phyloP scores from a whole-genome alignment of 2,797 vertebrate species.

The Tiaroga cobitis region DNA sequence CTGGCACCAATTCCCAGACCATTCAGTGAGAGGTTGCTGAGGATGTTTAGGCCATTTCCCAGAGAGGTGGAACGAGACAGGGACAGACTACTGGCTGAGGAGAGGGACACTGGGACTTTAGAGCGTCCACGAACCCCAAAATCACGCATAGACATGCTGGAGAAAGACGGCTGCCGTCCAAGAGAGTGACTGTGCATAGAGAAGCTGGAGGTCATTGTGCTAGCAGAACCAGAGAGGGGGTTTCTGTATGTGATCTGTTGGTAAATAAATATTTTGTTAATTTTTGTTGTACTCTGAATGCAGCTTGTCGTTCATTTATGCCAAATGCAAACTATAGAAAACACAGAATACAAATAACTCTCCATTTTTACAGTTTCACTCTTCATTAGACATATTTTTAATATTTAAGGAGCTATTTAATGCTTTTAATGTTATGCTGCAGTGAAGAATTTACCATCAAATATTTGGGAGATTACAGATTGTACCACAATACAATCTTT shows the following conservation, averaged over 20 bases:
- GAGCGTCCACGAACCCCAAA: conserved; percentile 70
- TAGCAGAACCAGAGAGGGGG: conserved; percentile 46
- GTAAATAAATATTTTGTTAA: conserved; percentile 15
- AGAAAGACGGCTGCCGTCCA: conserved; percentile 76
- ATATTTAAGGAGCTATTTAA: not conserved
- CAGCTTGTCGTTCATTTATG: not conserved
- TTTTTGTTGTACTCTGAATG: not conserved
- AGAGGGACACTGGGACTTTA: conserved; percentile 72
- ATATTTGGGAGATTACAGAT: not conserved
- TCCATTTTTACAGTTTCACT: not conserved
- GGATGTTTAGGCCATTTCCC: conserved; percentile 74
- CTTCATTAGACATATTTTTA: not conserved
- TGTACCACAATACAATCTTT: too few relatives aligned
- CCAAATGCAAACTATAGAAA: not conserved
- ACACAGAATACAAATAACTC: not conserved
- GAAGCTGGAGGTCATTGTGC: conserved; percentile 73
- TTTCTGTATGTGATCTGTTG: not conserved
- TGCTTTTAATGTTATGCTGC: not conserved
- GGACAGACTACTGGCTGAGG: conserved; percentile 63
- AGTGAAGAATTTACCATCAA: not conserved
- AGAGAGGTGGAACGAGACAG: conserved; percentile 72
- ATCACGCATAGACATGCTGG: conserved; percentile 73
- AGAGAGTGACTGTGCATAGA: conserved; percentile 73
- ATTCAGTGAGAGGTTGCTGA: conserved; percentile 70
- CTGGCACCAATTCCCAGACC: conserved; percentile 63